Base-by-base conservation (phyloP, 64 coral and sea anemone genomes). In the Porites australiensis region DNA sequence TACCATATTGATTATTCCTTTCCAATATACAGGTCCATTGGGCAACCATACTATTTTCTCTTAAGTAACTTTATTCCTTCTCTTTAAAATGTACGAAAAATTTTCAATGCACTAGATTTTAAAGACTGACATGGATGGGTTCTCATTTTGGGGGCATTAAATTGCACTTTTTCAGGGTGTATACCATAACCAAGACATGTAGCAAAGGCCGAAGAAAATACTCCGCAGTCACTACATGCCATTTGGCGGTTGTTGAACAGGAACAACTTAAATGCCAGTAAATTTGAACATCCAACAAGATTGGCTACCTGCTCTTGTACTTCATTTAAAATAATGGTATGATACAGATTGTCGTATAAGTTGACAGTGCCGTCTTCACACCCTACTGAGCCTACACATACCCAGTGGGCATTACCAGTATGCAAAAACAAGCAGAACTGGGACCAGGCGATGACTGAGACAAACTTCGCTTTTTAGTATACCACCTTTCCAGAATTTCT, bases 401-500 rank as follows among this genome's bases (percentile, higher is more conserved):
- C n/a, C n/a, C n/a, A n/a, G n/a, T n/a, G n/a, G n/a, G n/a, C n/a
- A 57, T 76, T 3, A 13, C 44, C 43, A n/a, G 16, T 7, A 74
- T 76, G 88, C 50, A 90, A 76, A 64, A 90, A 44, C 70, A 65
- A 8, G 23, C 89, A 55, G 21, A 18, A 50, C 21, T 51, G 37
- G 18, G n/a, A 6, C 21, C 68, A 86, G 45, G 7, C 3, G 72
- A 46, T 89, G 54, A 13, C 6, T 63, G 70, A 72, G 68, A 19
- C 8, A 55, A 9, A 50, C 13, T 64, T 8, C 51, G 43, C 50
- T 84, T 92, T 55, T 81, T 55, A 16, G 90, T 84, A 48, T 83
- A 92, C 90, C 90, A 92, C 44, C 90, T 27, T 62, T 81, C 90
- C 71, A 86, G 62, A 54, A 92, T 46, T 92, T 92, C 81, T 13